Base-by-base conservation (phyloP, 2,113 vertebrate species). In the Lanius collurio region DNA sequence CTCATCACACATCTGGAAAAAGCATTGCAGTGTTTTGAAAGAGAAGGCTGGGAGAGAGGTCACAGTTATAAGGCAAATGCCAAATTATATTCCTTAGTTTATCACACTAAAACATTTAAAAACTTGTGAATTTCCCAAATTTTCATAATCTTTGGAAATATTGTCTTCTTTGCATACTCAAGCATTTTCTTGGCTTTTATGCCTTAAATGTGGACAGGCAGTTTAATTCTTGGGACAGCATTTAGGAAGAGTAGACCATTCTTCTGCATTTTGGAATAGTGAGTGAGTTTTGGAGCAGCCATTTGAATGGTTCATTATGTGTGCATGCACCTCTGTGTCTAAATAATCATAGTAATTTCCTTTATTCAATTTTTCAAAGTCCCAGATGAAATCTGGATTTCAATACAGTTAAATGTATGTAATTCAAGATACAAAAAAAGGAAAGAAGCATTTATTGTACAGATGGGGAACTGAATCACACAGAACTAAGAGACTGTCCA, bases 391-490 rank as follows among this genome's bases (percentile, higher is more conserved):
- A 71, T 91, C 67, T 75, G 77, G 69, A 50, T 93, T 79, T 93
- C 35, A 23, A 42, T 68, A 22, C 50, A 42, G 74, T 69, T 59
- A 85, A 87, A 73, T 35, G 26, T 41, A 42, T 91, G 50, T 85
- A 93, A 76, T 65, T 85, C 89, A 87, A 89, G 89, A 90, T 46
- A 63, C 1, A 4, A 63, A 79, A 74, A 76, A 83, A 59, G 44
- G 71, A 93, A 76, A 92, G 75, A 33, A 82, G 49, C 60, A 60
- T 86, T 94, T 93, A 83, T 94, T 95, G 75, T 91, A 91, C 60
- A 64, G 75, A 62, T 42, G 35, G 42, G 39, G 64, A 92, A 64
- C 77, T 62, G 67, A 95, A 91, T 86, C 19, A 11, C 35, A 13
- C 5, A 75, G 70, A 90, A 60, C 56, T 75, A 69, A 87, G 76